phyloP scores from a whole-genome alignment of 2,888 invertebrate species.

The Oscheius sp. region DNA sequence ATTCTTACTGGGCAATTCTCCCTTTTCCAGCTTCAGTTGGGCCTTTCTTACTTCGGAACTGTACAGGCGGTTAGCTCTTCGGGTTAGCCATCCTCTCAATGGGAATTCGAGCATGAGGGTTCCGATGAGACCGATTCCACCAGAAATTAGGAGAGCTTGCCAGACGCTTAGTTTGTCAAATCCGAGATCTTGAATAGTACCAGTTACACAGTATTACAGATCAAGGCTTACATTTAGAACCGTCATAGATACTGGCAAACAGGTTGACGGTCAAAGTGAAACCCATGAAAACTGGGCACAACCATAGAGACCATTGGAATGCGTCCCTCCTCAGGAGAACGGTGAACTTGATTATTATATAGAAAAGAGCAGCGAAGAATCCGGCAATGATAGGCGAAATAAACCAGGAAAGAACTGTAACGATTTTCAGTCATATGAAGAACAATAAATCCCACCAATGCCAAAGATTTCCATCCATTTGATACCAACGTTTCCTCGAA shows the following conservation, averaged over 20 bases:
- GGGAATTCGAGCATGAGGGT: constrained; percentile 51
- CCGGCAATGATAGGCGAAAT: constrained; percentile 94
- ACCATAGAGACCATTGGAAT: constrained; percentile 49
- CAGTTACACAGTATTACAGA: background rate
- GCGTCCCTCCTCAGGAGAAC: constrained; percentile 78
- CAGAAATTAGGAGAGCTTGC: constrained; percentile 49
- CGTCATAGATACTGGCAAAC: constrained; percentile 91
- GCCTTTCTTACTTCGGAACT: constrained; percentile 46
- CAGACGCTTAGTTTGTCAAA: constrained; percentile 52
- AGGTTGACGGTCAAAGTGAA: constrained; percentile 93
- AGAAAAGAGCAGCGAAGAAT: constrained; percentile 85
- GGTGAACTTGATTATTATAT: constrained; percentile 83
- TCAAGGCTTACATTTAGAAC: constrained; percentile 75
- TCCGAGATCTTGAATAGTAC: constrained; percentile 49
- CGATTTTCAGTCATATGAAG: background rate
- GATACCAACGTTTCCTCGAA: constrained; percentile 85
- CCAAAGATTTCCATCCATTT: constrained; percentile 86
- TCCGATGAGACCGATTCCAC: constrained; percentile 45
- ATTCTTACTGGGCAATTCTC: constrained; percentile 40
- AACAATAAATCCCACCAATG: constrained; percentile 75
- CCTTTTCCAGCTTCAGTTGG: constrained; percentile 45
- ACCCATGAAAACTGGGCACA: constrained; percentile 63
- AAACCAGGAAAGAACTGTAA: constrained; percentile 90
- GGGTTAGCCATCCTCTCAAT: constrained; percentile 46
- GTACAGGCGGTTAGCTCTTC: constrained; percentile 47